These are phyloP conservation scores for Chrosomus eos DNA, from an alignment of 2,797 vertebrate genomes.

Conservation along the genomic window DNA sequence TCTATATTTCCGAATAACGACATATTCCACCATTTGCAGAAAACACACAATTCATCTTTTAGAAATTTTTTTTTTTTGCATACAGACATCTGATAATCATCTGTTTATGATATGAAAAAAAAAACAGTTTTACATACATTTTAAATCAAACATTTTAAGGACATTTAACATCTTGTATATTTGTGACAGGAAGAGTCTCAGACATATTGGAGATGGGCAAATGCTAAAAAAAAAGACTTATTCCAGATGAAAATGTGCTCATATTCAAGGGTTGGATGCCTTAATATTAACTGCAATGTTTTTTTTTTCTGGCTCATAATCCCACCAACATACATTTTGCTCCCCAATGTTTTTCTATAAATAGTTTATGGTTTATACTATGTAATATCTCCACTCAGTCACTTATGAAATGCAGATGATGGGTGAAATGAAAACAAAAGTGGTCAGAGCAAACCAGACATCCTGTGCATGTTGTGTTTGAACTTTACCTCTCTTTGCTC, in stretches of 20 bases:
- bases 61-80: too few relatives aligned
- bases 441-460: not conserved
- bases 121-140: too few relatives aligned
- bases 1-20: too few relatives aligned
- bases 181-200: too few relatives aligned
- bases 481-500: not conserved
- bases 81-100: too few relatives aligned
- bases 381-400: not conserved
- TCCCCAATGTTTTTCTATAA: not conserved
- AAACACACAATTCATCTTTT: too few relatives aligned
- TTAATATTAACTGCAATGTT: not conserved
- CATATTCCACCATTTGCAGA: too few relatives aligned
- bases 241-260: not conserved
- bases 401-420: not conserved
- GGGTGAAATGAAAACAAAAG: not conserved
- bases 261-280: not conserved
- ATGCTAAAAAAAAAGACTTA: too few relatives aligned
- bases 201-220: too few relatives aligned
- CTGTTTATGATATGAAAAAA: too few relatives aligned
- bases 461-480: not conserved
- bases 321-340: not conserved
- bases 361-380: not conserved
- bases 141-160: too few relatives aligned
- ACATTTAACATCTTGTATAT: too few relatives aligned
- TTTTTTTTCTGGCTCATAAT: not conserved